Evolutionary conservation across 2,797 vertebrate genomes (phyloP).

Genomic region (Mormyrops boulengeri): DNA sequence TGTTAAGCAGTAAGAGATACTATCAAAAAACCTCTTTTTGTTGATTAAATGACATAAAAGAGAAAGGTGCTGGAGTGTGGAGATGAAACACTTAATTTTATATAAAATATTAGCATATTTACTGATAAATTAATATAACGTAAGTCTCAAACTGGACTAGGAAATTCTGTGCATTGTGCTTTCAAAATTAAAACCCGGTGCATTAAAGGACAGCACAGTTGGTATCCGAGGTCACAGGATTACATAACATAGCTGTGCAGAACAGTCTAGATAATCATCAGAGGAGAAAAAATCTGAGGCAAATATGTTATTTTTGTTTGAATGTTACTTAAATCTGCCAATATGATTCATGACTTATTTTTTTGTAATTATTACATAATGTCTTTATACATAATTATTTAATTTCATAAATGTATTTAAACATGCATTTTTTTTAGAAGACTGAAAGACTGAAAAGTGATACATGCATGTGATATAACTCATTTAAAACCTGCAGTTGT

Average conservation of each 20-base stretch:
- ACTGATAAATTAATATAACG: not conserved
- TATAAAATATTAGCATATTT: not conserved
- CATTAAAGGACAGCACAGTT: not conserved
- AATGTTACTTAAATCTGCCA: constrained; percentile 1
- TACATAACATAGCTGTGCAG: not conserved
- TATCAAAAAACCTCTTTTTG: not conserved
- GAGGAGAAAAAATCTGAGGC: not conserved
- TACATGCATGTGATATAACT: not conserved
- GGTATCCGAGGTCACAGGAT: not conserved
- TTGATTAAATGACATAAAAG: not conserved
- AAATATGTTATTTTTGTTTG: not conserved
- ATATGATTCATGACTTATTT: not conserved
- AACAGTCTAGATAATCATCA: not conserved
- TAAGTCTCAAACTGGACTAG: not conserved
- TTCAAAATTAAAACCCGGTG: not conserved
- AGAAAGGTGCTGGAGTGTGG: not conserved
- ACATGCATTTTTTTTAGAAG: not conserved
- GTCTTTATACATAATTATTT: not conserved
- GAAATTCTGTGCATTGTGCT: not conserved
- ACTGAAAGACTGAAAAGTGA: not conserved
- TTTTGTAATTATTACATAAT: not conserved
- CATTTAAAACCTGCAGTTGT: not conserved
- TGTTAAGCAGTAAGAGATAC: not conserved
- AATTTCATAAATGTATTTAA: not conserved
- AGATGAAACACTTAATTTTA: not conserved